Evolutionary conservation across 2,797 vertebrate genomes (phyloP), one percentile per base, ranked within the genome.

Genomic region (Sebastolobus altivelis): DNA sequence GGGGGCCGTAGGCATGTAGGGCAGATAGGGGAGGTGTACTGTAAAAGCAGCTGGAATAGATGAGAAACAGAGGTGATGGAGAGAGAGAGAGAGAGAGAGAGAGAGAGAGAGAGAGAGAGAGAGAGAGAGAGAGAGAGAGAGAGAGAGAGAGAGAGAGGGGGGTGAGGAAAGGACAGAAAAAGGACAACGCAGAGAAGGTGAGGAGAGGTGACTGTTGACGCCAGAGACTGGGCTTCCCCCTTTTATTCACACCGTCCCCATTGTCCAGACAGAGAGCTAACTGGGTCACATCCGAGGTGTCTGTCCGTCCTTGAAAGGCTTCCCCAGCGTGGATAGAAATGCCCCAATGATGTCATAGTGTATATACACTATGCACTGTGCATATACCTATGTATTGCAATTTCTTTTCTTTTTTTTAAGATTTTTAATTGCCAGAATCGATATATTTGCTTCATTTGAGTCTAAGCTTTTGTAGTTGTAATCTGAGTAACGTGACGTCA

Each of bases 41-140:
- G 79, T 83, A 43, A 72, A 82, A 65, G 61, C 69, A 81, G 40
- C 75, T 79, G 75, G 33, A 72, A 65, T 25, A 76, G 63, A 86
- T 69, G 59, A 69, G 52, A 86, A 61, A 75, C 14, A 49, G 63
- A 74, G 54, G 43, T 76, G 56, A 63, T 29, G 25, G 67, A 52
- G 62, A 49, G 52, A 69, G 16, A 20, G 12, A 13, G 14, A 46
- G 43, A 46, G 16, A 46, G 43, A 46, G 25, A 25, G 2, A 25
- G 25, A 25, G 25, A 25, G 25, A 25, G 25, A 25, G 25, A 25
- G 25, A 25, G 25, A 25, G 25, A 25, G 25, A 25, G 25, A 25
- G 25, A 25, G 25, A 25, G 25, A 25, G 25, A 25, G 25, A 25
- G 25, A 2, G 25, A 2, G 25, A 25, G 25, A 25, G 25, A 25